Evolutionary conservation across 2,888 invertebrate genomes (phyloP).

Genomic region (Pristionchus exspectatus): DNA sequence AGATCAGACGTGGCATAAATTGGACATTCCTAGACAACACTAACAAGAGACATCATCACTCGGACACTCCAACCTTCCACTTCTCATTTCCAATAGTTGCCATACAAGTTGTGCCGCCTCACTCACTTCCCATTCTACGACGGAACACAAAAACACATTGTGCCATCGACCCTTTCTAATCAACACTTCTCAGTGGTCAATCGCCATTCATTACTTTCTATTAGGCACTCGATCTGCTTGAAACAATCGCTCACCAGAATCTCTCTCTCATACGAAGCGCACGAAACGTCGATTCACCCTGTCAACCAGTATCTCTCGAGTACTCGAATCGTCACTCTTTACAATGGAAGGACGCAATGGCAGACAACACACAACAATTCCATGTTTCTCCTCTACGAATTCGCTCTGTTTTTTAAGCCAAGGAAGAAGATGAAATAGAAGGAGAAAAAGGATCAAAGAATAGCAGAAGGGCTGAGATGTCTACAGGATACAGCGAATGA

Average conservation of each 20-base stretch:
- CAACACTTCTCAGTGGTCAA: neutral
- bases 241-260: neutral
- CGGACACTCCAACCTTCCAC: neutral
- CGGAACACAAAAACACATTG: neutral
- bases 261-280: neutral
- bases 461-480: neutral
- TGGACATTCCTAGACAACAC: neutral
- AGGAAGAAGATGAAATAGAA: neutral
- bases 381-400: neutral
- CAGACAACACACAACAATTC: constrained; percentile 21
- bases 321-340: neutral
- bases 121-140: constrained; percentile 18
- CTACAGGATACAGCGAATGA: neutral
- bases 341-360: neutral
- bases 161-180: neutral
- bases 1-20: neutral
- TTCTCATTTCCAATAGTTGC: constrained; percentile 33
- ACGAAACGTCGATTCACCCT: neutral
- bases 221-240: neutral
- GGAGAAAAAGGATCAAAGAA: neutral
- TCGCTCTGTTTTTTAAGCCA: neutral
- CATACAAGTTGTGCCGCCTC: constrained; percentile 21
- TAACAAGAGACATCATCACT: neutral
- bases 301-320: constrained; percentile 4
- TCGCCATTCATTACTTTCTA: neutral